phyloP scores from a whole-genome alignment of 2,113 vertebrate species.

The Orientallactaga bullata region DNA sequence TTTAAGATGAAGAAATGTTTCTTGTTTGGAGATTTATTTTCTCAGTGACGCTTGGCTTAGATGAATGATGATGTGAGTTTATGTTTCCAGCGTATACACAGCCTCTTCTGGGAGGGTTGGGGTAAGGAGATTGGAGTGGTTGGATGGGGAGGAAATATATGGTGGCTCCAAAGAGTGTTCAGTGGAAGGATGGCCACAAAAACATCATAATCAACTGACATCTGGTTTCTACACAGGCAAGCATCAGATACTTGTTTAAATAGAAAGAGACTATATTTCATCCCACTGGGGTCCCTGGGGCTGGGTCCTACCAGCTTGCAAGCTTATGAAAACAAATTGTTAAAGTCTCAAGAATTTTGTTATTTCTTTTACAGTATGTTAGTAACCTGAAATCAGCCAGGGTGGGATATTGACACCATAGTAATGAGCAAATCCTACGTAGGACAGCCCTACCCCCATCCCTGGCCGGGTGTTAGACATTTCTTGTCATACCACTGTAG shows the following conservation, averaged over 20 bases:
- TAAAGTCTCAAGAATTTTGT: not conserved
- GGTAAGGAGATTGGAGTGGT: not conserved
- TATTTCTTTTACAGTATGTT: slow-evolving; percentile 11
- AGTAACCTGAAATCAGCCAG: not conserved
- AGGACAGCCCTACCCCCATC: not conserved
- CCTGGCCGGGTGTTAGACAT: not conserved
- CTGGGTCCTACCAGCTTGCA: not conserved
- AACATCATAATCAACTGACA: not conserved
- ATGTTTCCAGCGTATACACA: slow-evolving; percentile 57
- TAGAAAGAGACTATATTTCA: not conserved
- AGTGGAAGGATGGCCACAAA: not conserved
- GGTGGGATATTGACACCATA: not conserved
- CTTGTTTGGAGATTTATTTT: slow-evolving; percentile 78
- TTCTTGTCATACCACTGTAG: not conserved
- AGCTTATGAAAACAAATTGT: not conserved
- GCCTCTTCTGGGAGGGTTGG: not conserved
- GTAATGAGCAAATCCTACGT: not conserved
- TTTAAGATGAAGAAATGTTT: slow-evolving; percentile 76
- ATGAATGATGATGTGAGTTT: slow-evolving; percentile 76
- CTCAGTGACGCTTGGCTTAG: slow-evolving; percentile 78
- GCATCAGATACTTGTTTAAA: not conserved
- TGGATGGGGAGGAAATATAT: not conserved
- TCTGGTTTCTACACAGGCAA: not conserved
- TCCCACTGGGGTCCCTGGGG: not conserved
- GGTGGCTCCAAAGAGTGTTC: not conserved